Evolutionary conservation across 1,140 invertebrate genomes (phyloP).

Genomic region (Apis florea): DNA sequence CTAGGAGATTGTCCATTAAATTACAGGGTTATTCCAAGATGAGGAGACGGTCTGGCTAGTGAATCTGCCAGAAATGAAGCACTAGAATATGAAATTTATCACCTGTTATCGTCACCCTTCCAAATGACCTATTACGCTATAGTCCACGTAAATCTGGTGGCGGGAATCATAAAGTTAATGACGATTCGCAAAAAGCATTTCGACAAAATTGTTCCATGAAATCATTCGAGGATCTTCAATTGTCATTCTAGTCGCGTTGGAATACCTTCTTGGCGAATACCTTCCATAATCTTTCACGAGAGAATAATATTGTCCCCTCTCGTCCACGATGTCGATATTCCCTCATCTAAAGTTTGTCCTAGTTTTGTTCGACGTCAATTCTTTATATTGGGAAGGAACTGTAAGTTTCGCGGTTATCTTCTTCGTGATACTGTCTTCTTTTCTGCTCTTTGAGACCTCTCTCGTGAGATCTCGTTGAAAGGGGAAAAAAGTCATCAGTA

Average conservation of each 20-base stretch:
- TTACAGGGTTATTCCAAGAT: conserved; percentile 50
- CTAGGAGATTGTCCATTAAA: conserved; percentile 66
- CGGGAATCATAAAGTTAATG: conserved; percentile 72
- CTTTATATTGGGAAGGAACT: conserved; percentile 25
- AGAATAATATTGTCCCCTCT: conserved; percentile 43
- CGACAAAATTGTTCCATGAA: conserved; percentile 18
- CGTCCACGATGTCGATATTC: conserved; percentile 42
- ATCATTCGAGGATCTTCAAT: background rate
- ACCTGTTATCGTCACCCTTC: conserved; percentile 61
- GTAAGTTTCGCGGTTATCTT: conserved; percentile 41
- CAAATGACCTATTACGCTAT: conserved; percentile 62
- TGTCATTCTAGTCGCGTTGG: background rate
- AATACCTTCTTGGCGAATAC: background rate
- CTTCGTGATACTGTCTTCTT: background rate
- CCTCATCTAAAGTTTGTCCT: conserved; percentile 47
- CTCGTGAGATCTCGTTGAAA: background rate
- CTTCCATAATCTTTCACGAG: conserved; percentile 28
- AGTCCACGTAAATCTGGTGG: conserved; percentile 69
- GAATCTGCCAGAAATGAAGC: conserved; percentile 57
- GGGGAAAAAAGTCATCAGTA: conserved; percentile 28
- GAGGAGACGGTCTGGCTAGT: conserved; percentile 41
- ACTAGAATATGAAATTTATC: conserved; percentile 77
- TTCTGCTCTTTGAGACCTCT: background rate
- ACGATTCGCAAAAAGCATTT: conserved; percentile 54
- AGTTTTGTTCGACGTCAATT: conserved; percentile 21